phyloP scores from a whole-genome alignment of 2,797 vertebrate species.

The Peromyscus aztecus region DNA sequence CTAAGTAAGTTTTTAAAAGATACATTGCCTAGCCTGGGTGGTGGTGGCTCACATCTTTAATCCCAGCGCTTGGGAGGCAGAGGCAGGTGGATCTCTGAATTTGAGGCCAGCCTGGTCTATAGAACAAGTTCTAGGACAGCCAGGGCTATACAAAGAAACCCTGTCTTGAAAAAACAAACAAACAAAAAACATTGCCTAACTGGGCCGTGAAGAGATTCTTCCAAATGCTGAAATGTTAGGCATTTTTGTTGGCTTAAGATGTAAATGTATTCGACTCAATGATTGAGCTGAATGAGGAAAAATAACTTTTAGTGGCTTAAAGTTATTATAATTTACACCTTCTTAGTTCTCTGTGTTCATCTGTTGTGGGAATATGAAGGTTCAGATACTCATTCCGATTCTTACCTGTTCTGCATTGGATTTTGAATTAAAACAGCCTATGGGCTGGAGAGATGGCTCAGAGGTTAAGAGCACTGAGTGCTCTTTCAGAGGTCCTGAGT shows the following conservation, averaged over 20 bases:
- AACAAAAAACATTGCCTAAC: background rate
- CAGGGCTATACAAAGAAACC: background rate
- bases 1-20: constrained; percentile 90
- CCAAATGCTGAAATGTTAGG: background rate
- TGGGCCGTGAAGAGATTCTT: constrained; percentile 42
- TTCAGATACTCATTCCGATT: background rate
- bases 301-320: background rate
- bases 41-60: background rate
- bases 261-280: background rate
- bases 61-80: background rate
- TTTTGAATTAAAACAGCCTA: constrained; percentile 20
- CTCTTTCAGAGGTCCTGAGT: no score
- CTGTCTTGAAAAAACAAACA: background rate
- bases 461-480: no score
- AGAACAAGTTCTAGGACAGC: background rate
- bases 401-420: background rate
- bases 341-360: background rate
- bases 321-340: background rate
- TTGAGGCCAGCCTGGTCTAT: background rate
- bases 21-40: background rate
- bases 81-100: background rate
- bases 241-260: constrained; percentile 20
- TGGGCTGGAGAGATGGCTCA: no score
- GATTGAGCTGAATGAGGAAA: background rate
- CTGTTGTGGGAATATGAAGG: background rate